Evolutionary conservation across 2,888 invertebrate genomes (phyloP).

Genomic region (Tetranychus truncatus): DNA sequence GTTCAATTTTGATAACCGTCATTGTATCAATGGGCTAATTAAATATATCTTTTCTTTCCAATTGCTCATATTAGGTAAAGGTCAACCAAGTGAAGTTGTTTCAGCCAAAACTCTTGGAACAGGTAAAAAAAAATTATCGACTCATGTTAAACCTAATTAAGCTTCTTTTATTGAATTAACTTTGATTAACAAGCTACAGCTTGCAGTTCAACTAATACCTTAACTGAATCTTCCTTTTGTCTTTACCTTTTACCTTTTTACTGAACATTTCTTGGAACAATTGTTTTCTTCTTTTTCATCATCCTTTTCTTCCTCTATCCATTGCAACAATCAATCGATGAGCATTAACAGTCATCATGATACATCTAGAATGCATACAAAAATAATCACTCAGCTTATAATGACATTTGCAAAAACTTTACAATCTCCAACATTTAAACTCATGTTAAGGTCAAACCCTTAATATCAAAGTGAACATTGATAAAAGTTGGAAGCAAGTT

Average conservation of each 20-base stretch:
- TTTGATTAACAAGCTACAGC: neutral
- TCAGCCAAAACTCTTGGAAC: conserved; percentile 32
- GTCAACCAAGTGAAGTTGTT: conserved; percentile 30
- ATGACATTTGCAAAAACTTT: too few species aligned
- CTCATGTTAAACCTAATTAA: neutral
- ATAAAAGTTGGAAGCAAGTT: too few species aligned
- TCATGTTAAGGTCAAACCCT: too few species aligned
- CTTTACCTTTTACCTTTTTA: neutral
- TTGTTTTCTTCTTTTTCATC: neutral
- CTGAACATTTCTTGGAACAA: neutral
- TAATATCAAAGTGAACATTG: too few species aligned
- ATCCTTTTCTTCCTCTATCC: neutral
- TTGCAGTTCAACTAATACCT: neutral
- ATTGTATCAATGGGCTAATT: neutral
- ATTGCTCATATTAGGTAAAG: conserved; percentile 28
- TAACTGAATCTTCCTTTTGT: neutral
- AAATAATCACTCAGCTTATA: too few species aligned
- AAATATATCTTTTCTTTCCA: conserved; percentile 15
- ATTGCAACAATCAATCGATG: neutral
- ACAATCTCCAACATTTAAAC: too few species aligned
- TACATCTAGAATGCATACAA: neutral
- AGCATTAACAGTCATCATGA: neutral
- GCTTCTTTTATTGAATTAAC: neutral
- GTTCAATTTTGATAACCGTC: neutral
- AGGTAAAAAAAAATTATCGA: conserved; percentile 27